Percentiles rank a stretch among this genome's conserved stretches.
Evolutionary conservation across 2,888 invertebrate species (phyloP).

Genomic region (Oxyteleia sp.): DNA sequence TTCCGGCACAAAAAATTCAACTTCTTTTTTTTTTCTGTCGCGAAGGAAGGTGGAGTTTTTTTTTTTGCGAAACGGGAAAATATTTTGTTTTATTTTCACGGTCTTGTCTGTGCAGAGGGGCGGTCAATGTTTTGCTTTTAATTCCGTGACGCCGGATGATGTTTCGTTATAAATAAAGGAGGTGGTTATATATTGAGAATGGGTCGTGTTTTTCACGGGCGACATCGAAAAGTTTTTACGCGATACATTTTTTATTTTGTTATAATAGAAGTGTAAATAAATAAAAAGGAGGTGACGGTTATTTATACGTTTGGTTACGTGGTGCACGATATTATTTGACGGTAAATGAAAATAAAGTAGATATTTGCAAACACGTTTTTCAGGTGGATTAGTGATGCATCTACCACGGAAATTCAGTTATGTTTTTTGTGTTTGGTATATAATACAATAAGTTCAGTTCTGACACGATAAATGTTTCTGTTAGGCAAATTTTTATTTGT

Average conservation of each 20-base stretch:
- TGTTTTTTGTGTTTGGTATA: not conserved
- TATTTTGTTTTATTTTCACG: constrained; percentile 6
- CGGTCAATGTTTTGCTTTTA: not conserved
- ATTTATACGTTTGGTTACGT: constrained; percentile 19
- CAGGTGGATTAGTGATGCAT: not conserved
- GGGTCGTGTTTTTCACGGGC: constrained; percentile 16
- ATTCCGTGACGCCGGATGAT: constrained; percentile 7
- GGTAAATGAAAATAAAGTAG: constrained; percentile 29
- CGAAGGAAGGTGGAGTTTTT: not conserved
- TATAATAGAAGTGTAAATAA: constrained; percentile 33
- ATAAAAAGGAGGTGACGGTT: constrained; percentile 7
- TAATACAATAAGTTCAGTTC: not conserved
- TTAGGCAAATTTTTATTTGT: too few relatives aligned
- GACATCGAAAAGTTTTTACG: constrained; percentile 33
- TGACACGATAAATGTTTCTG: too few relatives aligned
- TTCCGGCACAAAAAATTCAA: constrained; percentile 41
- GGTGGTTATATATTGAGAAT: constrained; percentile 22
- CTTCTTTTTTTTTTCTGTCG: constrained; percentile 12
- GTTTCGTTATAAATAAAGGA: constrained; percentile 26
- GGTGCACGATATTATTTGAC: not conserved
- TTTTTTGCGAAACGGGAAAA: constrained; percentile 11
- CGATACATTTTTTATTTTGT: constrained; percentile 22
- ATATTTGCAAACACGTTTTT: not conserved
- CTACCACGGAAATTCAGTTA: not conserved
- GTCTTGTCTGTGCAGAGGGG: not conserved